Evolutionary conservation across 2,113 vertebrate genomes (phyloP), one percentile per base, ranked within the genome.

Genomic region (Capreolus pygargus): DNA sequence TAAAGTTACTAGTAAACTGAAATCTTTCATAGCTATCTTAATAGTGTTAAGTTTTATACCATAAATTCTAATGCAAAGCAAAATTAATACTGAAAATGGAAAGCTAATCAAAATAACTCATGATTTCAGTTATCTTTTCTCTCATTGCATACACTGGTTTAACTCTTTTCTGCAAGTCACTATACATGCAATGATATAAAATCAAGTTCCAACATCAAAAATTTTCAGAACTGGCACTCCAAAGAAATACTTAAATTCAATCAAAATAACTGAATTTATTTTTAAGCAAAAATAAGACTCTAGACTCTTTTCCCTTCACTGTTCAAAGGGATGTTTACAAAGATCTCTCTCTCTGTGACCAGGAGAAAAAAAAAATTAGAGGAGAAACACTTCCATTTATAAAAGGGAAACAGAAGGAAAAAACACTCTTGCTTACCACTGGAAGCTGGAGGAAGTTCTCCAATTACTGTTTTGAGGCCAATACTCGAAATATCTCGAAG

Each of bases 401-500:
- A 36, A 88, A 95, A 91, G 58, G 9, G 36, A 86, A 89, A 76
- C 0, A 89, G 28, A 16, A 55, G 39, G 17, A 82, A 92, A 97
- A 54, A 27, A 12, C 17, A 60, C 88, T 95, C 88, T 85, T 91
- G 52, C 99, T 99, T 99, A 99, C 99, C 99, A 97, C 99, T 99
- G 97, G 99, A 99, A 96, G 99, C 99, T 21, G 99, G 99, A 33
- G 99, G 99, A n/a, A 99, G 99, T 98, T 99, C 99, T 98, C 99
- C 99, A 94, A 99, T 99, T 84, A 99, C 99, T 39, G 99, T 99
- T 98, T 99, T 99, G 97, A 99, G 99, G 96, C 99, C 99, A 97
- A 99, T 99, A 98, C 99, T 99, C 92, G 99, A 99, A 98, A 99
- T 99, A 98, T 99, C 99, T 97, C 99, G 98, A 74, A 99, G 99